Conservation (phyloP, 2,113 vertebrate genomes). For the Atlantisia rogersi region DNA sequence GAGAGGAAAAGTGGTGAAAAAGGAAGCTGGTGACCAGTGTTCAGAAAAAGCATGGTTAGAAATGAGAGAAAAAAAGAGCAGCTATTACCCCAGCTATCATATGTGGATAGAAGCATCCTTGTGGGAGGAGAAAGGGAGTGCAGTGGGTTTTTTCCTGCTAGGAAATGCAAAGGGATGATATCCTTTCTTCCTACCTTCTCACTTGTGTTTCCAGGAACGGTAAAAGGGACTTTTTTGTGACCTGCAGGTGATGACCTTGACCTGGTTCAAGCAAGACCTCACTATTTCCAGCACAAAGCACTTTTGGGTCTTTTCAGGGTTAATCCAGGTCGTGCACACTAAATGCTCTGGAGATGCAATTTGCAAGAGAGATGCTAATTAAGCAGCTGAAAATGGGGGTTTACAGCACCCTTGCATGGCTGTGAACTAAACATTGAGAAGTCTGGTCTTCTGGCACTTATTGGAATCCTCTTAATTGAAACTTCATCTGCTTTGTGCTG, state of each 20-base stretch:
- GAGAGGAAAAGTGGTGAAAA: background rate
- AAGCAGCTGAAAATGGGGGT: background rate
- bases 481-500: background rate
- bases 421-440: background rate
- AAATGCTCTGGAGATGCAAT: background rate
- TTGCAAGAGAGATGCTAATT: background rate
- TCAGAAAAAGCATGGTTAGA: background rate
- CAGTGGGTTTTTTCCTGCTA: fast-evolving
- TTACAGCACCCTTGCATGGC: background rate
- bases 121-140: background rate
- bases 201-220: background rate
- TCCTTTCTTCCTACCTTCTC: background rate
- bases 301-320: background rate
- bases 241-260: background rate
- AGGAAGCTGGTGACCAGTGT: background rate
- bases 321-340: background rate
- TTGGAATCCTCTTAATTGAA: background rate
- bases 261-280: background rate
- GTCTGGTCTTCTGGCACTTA: background rate
- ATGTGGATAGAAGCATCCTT: background rate
- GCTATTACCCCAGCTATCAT: background rate
- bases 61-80: background rate
- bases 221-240: background rate
- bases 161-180: fast-evolving
- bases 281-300: background rate